Base-by-base conservation (phyloP, 1,140 invertebrate species). In the Drosophila sucinea region DNA sequence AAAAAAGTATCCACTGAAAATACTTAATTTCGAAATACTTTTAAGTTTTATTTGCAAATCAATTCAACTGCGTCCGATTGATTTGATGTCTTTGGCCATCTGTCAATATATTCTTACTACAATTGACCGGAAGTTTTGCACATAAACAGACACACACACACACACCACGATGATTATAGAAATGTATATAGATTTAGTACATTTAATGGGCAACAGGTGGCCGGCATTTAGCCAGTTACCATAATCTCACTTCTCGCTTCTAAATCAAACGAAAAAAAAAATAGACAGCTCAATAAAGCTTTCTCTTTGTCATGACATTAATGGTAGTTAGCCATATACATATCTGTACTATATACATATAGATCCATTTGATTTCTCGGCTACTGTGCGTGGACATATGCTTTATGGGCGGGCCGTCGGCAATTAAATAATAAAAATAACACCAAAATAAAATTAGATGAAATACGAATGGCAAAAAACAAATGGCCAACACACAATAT, bases 401-500 rank as follows among this genome's bases (percentile, higher is more conserved):
- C 23, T 51, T 51, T 27, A 51, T 51, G 44, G 44, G 7, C 25
- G 25, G 44, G 44, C 2, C 25, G 25, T 27, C 2, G 23, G 10
- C 44, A 27, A 27, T 51, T 27, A 51, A 51, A 51, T 27, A 51
- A 51, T 51, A 51, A 51, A 51, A 51, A 51, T 25, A 51, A 51
- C 44, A 51, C 44, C 6, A 10, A 51, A 51, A 51, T 51, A 51
- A 51, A 51, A 51, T 51, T 51, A 51, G 44, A 27, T 51, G 44
- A 51, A 25, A 51, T 27, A 7, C 17, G 44, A 51, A 27, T 27
- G 44, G n/a, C 23, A 51, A 51, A 8, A 41, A 41, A 41, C 3
- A 51, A 51, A 51, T 27, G 44, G 44, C 5, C 44, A 10, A 38
- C 25, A 38, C 25, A 51, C 44, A 51, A 51, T 51, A 6, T 51